A percentile compares a stretch with the other conserved stretches of the same genome.
phyloP scores from a whole-genome alignment of 64 coral and sea anemone genomes.

The Astreopora myriophthalma region DNA sequence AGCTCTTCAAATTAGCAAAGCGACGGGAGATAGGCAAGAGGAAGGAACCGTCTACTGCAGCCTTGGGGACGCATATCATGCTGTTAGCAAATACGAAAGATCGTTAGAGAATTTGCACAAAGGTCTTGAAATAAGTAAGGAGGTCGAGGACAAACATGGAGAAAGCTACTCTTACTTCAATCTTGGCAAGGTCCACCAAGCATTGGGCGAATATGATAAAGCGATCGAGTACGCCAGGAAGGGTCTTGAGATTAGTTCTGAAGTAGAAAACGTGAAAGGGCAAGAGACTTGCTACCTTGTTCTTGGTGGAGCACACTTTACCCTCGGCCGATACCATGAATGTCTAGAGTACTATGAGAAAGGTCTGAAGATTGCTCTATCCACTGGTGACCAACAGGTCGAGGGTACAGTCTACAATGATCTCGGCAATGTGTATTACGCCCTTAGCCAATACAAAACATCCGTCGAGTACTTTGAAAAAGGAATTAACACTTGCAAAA shows the following conservation, averaged over 20 bases:
- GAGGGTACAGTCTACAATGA: constrained; percentile 24
- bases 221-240: constrained; percentile 14
- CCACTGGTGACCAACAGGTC: background rate
- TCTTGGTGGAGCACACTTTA: background rate
- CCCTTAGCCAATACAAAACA: constrained; percentile 1
- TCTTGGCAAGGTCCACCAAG: constrained; percentile 9
- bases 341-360: constrained; percentile 34
- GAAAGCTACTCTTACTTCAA: background rate
- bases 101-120: constrained; percentile 6
- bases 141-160: constrained; percentile 5
- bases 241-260: constrained; percentile 7
- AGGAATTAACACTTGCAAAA: constrained; percentile 9
- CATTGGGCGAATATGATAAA: background rate
- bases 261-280: background rate
- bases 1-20: background rate
- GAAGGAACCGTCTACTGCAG: constrained; percentile 11
- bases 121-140: constrained; percentile 4
- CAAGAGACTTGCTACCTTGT: background rate
- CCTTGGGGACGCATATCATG: constrained; percentile 12
- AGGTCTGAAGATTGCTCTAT: background rate
- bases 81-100: constrained; percentile 10
- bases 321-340: constrained; percentile 4
- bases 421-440: constrained; percentile 22
- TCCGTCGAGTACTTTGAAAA: background rate
- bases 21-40: constrained; percentile 23